These are phyloP conservation scores for Carposina sasakii DNA, from an alignment of 1,140 invertebrate genomes.

Conservation along the genomic window DNA sequence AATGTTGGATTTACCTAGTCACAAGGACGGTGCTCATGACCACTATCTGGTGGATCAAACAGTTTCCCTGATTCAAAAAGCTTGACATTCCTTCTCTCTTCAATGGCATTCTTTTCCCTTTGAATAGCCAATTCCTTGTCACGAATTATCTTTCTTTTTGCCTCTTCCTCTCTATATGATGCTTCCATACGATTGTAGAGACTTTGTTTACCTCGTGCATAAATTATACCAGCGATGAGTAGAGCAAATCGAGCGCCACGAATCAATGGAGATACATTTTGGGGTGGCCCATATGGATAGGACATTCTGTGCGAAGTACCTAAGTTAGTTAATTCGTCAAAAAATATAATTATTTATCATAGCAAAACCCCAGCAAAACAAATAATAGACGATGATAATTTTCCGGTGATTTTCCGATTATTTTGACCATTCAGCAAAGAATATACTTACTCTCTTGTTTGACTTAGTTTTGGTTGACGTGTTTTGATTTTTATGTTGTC, in stretches of 20 bases:
- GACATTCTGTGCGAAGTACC: conserved; percentile 26
- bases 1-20: too few relatives aligned
- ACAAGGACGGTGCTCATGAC: not conserved
- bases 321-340: too few relatives aligned
- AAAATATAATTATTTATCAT: too few relatives aligned
- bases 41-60: not conserved
- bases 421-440: too few relatives aligned
- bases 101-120: not conserved
- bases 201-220: conserved; percentile 41
- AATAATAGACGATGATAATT: too few relatives aligned
- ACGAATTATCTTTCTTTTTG: conserved; percentile 42
- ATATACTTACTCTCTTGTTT: too few relatives aligned
- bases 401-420: too few relatives aligned
- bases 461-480: too few relatives aligned
- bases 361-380: too few relatives aligned
- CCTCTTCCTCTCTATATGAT: conserved; percentile 37
- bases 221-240: conserved; percentile 53
- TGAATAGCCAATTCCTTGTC: conserved; percentile 35
- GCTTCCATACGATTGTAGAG: conserved; percentile 39
- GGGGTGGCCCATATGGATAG: conserved; percentile 46
- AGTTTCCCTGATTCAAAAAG: not conserved
- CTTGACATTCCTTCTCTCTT: not conserved
- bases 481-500: too few relatives aligned
- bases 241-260: conserved; percentile 45
- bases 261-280: conserved; percentile 55